A percentile compares a stretch with the other conserved stretches of the same genome.
Evolutionary conservation across 2,113 vertebrate genomes (phyloP).

Genomic region (Periophthalmus modestus): DNA sequence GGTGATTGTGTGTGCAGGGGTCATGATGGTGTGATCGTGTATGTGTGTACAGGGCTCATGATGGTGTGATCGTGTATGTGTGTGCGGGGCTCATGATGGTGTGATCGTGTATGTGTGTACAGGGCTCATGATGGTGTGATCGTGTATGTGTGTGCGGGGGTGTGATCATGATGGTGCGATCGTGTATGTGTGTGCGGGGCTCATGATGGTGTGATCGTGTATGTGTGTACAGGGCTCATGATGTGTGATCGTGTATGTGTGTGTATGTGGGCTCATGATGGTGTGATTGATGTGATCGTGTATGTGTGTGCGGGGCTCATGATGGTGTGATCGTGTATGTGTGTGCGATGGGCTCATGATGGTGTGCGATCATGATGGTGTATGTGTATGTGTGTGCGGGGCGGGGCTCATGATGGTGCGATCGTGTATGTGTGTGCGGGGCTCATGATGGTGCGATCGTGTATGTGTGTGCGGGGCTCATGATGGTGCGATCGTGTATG

Average conservation of each 20-base stretch:
- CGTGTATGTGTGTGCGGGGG: constrained; percentile 72
- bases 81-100: constrained; percentile 87
- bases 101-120: constrained; percentile 5
- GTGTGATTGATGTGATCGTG: too few relatives aligned
- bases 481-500: constrained; percentile 44
- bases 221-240: constrained; percentile 82
- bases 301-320: constrained; percentile 81
- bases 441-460: constrained; percentile 77
- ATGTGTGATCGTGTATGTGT: background rate
- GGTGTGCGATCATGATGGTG: too few relatives aligned
- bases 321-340: background rate
- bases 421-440: constrained; percentile 66
- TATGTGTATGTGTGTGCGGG: constrained; percentile 70
- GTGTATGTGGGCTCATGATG: constrained; percentile 88
- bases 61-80: background rate
- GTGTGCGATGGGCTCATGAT: constrained; percentile 85
- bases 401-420: constrained; percentile 96
- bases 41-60: too few relatives aligned
- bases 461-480: constrained; percentile 78
- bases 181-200: constrained; percentile 69
- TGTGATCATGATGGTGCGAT: constrained; percentile 95
- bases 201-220: constrained; percentile 74
- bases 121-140: constrained; percentile 87
- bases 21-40: too few relatives aligned
- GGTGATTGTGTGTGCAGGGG: too few relatives aligned